Base-by-base conservation (phyloP, 2,888 invertebrate species). In the Caenorhabditis uteleia region DNA sequence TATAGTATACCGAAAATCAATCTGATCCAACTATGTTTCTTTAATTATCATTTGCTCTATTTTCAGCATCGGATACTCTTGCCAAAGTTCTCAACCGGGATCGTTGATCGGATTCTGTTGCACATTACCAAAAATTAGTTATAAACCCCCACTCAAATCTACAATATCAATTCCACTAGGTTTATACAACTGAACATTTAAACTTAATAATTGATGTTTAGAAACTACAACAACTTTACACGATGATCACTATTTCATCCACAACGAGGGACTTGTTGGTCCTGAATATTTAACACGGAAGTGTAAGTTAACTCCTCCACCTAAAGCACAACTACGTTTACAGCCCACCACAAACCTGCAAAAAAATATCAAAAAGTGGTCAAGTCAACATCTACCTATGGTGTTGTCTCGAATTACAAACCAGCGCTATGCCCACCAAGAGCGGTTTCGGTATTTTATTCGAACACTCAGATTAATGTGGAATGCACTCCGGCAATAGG, bases 81-180 rank as follows among this genome's bases (percentile, higher is more conserved):
- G 72, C 34, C 69, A 72, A 51, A 68, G 67, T 29, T 48, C 55
- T 2, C 55, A 62, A 34, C 31, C 51, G 0, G 50, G 59, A 1
- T 55, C 58, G 12, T 33, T 72, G 6, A 72, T 72, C 20, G 72
- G 72, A n/a, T 72, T 72, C 21, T 72, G 72, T 21, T 72, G 72
- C 40, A 68, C 68, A n/a, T 38, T 53, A 31, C 66, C 66, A 23
- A 67, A 54, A 58, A 25, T 54, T 7, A 50, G 12, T 12, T 55
- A 45, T 18, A n/a, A n/a, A n/a, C n/a, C n/a, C n/a, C n/a, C n/a
- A n/a, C n/a, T n/a, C n/a, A n/a, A n/a, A n/a, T n/a, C n/a, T n/a
- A n/a, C n/a, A n/a, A n/a, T n/a, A n/a, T n/a, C n/a, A n/a, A n/a
- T n/a, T n/a, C n/a, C n/a, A n/a, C n/a, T n/a, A n/a, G n/a, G n/a